Evolutionary conservation across 2,888 invertebrate species (phyloP).

Genomic region (Nasonovia ribisnigri): DNA sequence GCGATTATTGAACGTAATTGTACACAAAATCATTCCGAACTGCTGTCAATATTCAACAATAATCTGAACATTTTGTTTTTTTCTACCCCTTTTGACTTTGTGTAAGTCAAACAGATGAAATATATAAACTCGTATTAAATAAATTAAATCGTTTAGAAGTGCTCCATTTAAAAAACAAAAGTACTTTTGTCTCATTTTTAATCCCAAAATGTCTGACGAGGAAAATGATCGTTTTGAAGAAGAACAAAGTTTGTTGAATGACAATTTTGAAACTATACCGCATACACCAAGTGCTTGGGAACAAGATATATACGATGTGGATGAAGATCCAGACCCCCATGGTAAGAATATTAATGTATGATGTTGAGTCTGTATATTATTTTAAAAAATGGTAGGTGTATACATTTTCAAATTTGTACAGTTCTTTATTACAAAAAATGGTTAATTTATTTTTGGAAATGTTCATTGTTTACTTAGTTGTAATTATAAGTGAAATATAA

Average conservation of each 20-base stretch:
- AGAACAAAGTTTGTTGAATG: conserved; percentile 24
- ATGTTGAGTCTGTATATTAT: not conserved
- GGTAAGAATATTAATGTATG: conserved; percentile 72
- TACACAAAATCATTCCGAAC: not conserved
- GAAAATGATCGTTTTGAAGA: conserved; percentile 53
- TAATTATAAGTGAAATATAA: not conserved
- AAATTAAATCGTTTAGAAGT: not conserved
- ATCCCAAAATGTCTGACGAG: conserved; percentile 51
- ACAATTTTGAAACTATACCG: conserved; percentile 6
- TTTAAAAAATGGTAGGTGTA: not conserved
- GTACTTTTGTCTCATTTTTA: not conserved
- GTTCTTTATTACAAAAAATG: not conserved
- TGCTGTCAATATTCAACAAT: not conserved
- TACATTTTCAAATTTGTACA: not conserved
- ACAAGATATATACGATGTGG: conserved; percentile 79
- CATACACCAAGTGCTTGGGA: conserved; percentile 80
- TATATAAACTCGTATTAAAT: not conserved
- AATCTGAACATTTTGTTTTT: not conserved
- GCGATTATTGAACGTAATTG: not conserved
- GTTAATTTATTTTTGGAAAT: not conserved
- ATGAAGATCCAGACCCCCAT: conserved; percentile 79
- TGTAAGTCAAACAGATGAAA: not conserved
- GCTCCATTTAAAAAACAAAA: not conserved
- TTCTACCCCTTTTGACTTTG: not conserved
- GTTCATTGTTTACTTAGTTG: not conserved